These are phyloP conservation scores for Galeopterus variegatus DNA, from an alignment of 2,113 vertebrate species.

Conservation along the genomic window DNA sequence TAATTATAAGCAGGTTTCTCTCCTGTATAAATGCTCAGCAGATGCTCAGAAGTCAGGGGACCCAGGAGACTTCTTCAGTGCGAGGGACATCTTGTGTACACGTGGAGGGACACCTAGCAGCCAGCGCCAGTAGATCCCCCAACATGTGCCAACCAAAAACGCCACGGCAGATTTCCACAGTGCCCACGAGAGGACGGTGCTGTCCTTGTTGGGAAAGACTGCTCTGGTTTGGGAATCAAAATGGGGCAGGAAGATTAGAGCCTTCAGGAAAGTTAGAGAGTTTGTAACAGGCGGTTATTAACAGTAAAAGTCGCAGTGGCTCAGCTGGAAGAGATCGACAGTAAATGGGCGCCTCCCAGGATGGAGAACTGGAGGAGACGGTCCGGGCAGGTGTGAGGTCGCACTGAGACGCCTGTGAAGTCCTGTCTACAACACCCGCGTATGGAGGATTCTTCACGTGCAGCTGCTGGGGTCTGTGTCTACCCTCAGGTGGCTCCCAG, in stretches of 20 bases:
- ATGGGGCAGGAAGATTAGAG: neutral
- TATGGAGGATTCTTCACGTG: neutral
- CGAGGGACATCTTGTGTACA: neutral
- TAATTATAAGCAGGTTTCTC: neutral
- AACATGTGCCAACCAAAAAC: neutral
- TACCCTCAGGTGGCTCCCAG: neutral
- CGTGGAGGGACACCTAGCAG: neutral
- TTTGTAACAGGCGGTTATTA: neutral
- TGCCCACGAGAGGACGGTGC: neutral
- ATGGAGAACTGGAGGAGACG: neutral
- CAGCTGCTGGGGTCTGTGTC: rapidly evolving
- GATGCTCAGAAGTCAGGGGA: neutral
- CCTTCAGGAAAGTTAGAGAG: rapidly evolving
- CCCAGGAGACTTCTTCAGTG: neutral
- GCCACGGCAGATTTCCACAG: neutral
- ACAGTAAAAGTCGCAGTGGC: no score
- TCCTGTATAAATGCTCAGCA: neutral
- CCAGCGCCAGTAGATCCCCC: neutral
- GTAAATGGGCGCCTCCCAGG: no score
- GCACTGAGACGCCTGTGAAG: neutral
- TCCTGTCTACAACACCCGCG: neutral
- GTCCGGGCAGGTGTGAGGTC: neutral
- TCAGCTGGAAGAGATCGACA: neutral
- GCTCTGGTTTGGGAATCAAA: neutral
- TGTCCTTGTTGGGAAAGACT: neutral